A percentile compares a stretch with the other conserved stretches of the same genome.
Conservation (phyloP, 1,140 invertebrate genomes). For the Spodoptera litura region DNA sequence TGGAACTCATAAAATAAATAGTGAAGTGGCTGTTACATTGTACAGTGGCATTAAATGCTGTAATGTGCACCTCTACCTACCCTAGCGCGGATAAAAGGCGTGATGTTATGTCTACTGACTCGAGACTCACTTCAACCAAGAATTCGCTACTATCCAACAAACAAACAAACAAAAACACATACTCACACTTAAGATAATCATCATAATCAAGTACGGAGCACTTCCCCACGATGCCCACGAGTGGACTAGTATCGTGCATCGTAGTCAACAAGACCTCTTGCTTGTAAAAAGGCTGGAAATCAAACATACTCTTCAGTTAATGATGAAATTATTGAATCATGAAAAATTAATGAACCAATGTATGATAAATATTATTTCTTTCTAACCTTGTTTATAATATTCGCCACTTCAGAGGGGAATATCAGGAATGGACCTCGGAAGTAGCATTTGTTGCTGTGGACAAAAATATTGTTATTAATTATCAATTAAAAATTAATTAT, state of each 20-base stretch:
- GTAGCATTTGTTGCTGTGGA: constrained; percentile 93
- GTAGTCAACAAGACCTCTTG: constrained; percentile 97
- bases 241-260: constrained; percentile 95
- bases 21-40: too few species aligned
- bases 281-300: constrained; percentile 93
- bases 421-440: constrained; percentile 98
- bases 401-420: constrained; percentile 93
- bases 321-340: constrained; percentile 8
- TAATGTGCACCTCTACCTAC: too few species aligned
- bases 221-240: constrained; percentile 95
- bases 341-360: neutral
- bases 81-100: too few species aligned
- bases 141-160: too few species aligned
- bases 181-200: constrained; percentile 96
- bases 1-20: too few species aligned
- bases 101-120: too few species aligned
- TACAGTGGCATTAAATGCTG: too few species aligned
- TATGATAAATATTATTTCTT: neutral
- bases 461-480: constrained; percentile 24
- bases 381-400: constrained; percentile 88
- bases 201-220: constrained; percentile 96
- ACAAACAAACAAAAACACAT: neutral
- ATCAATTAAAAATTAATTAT: too few species aligned
- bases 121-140: too few species aligned
- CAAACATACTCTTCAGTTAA: constrained; percentile 48